Percentiles rank a stretch among this genome's conserved stretches.
Conservation (phyloP, 2,888 invertebrate genomes). For the Tortricodes alternella region DNA sequence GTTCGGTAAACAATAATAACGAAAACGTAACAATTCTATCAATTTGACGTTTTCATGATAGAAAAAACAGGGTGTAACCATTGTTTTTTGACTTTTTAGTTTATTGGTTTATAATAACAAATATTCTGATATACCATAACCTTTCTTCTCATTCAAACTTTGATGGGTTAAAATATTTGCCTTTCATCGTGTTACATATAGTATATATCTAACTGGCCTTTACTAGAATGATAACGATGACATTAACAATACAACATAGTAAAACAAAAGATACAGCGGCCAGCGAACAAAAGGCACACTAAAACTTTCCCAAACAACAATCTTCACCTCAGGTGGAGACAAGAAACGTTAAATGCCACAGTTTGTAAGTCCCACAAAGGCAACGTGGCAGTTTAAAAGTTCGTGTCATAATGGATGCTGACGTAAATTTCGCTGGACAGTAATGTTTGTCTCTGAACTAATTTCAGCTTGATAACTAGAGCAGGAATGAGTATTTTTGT, state of each 20-base stretch:
- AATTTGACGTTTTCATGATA: no score
- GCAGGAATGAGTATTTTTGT: no score
- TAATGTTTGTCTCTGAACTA: conserved; percentile 35
- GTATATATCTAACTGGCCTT: no score
- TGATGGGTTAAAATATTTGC: no score
- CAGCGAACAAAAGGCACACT: background rate
- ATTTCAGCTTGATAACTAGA: conserved; percentile 24
- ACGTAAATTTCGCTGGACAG: conserved; percentile 34
- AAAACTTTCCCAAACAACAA: conserved; percentile 5
- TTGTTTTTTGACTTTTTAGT: no score
- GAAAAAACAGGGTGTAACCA: no score
- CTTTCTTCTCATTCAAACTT: no score
- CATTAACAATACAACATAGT: background rate
- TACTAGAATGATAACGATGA: background rate
- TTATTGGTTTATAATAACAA: no score
- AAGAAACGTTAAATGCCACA: conserved; percentile 6
- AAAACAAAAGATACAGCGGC: background rate
- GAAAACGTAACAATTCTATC: no score
- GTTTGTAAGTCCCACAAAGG: conserved; percentile 18
- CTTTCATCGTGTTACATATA: no score
- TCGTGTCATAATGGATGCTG: conserved; percentile 39
- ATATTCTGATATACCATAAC: no score
- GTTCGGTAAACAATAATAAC: no score
- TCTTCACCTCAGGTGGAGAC: conserved; percentile 14
- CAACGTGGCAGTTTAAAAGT: conserved; percentile 37